Percentiles rank a stretch among this genome's conserved stretches.
Evolutionary conservation across 2,113 vertebrate species (phyloP).

Genomic region (Channa argus): DNA sequence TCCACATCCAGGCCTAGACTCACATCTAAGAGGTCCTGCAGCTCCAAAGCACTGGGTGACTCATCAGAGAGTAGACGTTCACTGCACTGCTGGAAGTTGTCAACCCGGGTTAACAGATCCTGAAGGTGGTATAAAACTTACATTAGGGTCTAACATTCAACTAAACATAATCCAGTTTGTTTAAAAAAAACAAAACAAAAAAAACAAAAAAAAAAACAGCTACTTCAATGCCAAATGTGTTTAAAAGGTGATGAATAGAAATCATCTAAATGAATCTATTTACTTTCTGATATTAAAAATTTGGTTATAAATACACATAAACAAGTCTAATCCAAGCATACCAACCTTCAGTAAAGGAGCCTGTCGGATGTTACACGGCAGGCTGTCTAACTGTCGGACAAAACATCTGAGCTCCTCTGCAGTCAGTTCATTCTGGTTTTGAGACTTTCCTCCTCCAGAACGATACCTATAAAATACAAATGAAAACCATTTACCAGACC

Average conservation of each 20-base stretch:
- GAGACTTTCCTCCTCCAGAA: slow-evolving; percentile 93
- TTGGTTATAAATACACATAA: background rate
- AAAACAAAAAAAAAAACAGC: too few species aligned
- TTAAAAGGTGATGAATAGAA: background rate
- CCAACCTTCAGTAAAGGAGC: slow-evolving; percentile 92
- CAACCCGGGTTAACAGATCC: slow-evolving; percentile 92
- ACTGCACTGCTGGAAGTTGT: slow-evolving; percentile 91
- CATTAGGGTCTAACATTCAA: background rate
- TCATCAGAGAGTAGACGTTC: slow-evolving; percentile 89
- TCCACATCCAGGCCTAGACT: slow-evolving; percentile 94
- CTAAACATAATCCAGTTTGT: background rate
- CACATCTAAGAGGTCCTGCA: slow-evolving; percentile 91
- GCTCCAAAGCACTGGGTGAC: slow-evolving; percentile 84
- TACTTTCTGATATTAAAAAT: background rate
- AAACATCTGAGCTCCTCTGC: slow-evolving; percentile 92
- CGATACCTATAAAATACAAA: slow-evolving; percentile 86
- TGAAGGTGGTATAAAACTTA: slow-evolving; percentile 59
- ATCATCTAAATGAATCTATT: too few species aligned
- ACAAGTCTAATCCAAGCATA: background rate
- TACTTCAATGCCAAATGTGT: background rate
- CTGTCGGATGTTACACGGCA: slow-evolving; percentile 93
- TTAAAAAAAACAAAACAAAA: too few species aligned
- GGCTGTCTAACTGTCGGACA: slow-evolving; percentile 89
- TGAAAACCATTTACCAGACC: background rate
- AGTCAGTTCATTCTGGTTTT: slow-evolving; percentile 90